Evolutionary conservation across 2,888 invertebrate species (phyloP).

Genomic region (Euzetes globulus): DNA sequence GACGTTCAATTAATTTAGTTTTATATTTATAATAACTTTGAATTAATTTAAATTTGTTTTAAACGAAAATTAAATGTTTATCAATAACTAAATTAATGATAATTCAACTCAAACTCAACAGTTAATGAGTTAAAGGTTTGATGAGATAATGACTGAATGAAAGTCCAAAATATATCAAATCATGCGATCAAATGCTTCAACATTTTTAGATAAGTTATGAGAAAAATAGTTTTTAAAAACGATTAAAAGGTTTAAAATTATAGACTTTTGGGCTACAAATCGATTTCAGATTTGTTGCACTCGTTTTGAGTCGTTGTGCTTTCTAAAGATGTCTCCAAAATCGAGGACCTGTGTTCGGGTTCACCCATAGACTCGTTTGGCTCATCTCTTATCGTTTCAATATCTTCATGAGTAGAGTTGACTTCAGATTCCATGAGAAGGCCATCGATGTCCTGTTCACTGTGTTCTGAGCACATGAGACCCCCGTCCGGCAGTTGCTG

Average conservation of each 20-base stretch:
- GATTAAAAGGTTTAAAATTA: not conserved
- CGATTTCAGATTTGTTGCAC: not conserved
- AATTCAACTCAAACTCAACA: not conserved
- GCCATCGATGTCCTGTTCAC: not conserved
- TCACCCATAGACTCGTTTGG: not conserved
- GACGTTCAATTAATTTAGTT: not conserved
- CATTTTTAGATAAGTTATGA: not conserved
- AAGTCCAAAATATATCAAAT: not conserved
- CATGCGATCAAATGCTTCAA: not conserved
- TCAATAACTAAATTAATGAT: not conserved
- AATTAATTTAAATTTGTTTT: no score
- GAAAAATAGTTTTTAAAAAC: not conserved
- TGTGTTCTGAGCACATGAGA: not conserved
- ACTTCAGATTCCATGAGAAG: not conserved
- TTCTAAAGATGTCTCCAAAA: not conserved
- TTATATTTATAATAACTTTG: no score
- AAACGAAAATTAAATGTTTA: no score
- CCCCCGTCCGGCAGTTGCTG: constrained; percentile 22
- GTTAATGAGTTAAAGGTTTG: no score
- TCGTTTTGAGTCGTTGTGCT: not conserved
- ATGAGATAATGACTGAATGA: not conserved
- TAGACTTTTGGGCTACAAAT: not conserved
- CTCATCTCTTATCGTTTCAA: not conserved
- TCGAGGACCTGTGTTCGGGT: not conserved
- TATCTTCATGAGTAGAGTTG: not conserved